Conservation (phyloP, 2,888 invertebrate genomes). For the Helicoverpa assulta region DNA sequence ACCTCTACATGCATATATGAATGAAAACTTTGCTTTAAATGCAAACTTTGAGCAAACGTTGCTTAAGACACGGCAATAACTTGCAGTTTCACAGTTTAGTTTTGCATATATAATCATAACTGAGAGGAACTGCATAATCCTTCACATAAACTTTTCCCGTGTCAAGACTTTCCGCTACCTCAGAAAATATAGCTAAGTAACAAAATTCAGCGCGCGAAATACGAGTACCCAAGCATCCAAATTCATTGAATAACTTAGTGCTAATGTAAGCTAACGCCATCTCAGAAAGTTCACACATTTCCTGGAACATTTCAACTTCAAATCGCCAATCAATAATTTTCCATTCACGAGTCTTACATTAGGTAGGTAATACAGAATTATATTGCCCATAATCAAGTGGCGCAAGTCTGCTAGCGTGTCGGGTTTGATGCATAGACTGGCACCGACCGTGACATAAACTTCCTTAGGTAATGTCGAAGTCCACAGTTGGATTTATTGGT, state of each 20-base stretch:
- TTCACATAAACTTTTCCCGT: background rate
- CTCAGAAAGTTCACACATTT: too few relatives aligned
- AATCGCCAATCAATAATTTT: background rate
- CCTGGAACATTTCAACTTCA: background rate
- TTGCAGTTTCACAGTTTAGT: slow-evolving; percentile 35
- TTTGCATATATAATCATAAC: slow-evolving; percentile 32
- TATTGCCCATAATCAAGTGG: slow-evolving; percentile 3
- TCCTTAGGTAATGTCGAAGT: slow-evolving; percentile 67
- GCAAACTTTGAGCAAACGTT: slow-evolving; percentile 33
- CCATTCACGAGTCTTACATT: background rate
- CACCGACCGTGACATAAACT: slow-evolving; percentile 69
- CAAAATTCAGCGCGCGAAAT: too few relatives aligned
- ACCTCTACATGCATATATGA: slow-evolving; percentile 17
- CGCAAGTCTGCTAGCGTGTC: background rate
- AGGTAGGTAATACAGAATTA: background rate
- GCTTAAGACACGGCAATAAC: slow-evolving; percentile 14
- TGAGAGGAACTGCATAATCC: background rate
- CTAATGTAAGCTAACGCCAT: too few relatives aligned
- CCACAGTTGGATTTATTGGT: slow-evolving; percentile 50
- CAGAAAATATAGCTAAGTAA: background rate
- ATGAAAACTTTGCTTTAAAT: slow-evolving; percentile 33
- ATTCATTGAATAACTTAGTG: too few relatives aligned
- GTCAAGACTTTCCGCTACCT: background rate
- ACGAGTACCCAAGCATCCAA: too few relatives aligned
- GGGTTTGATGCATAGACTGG: slow-evolving; percentile 16